Evolutionary conservation across 2,797 vertebrate species (phyloP).

Genomic region (Cuculus canorus): DNA sequence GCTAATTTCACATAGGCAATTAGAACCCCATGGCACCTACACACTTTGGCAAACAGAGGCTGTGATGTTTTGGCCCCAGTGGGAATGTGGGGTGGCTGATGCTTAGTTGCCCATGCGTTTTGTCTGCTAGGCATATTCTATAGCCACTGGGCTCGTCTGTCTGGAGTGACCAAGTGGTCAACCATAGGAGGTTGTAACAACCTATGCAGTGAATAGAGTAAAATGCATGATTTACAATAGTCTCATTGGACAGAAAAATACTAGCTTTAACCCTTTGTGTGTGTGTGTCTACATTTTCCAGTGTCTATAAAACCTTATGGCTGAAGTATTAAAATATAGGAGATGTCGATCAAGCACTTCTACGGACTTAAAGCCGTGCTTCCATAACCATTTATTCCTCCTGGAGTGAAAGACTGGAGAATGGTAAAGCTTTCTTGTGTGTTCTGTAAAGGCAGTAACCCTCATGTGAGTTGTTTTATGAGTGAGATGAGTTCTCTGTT

Average conservation of each 20-base stretch:
- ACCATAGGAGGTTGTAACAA: neutral
- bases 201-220: neutral
- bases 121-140: neutral
- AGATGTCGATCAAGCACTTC: neutral
- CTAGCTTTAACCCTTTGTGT: neutral
- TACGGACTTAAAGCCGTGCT: neutral
- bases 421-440: neutral
- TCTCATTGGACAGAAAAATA: neutral
- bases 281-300: neutral
- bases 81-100: neutral
- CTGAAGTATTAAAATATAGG: neutral
- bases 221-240: neutral
- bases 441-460: neutral
- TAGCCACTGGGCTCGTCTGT: neutral
- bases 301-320: neutral
- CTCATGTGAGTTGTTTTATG: neutral
- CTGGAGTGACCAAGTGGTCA: neutral
- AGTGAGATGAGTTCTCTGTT: accelerated
- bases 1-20: neutral
- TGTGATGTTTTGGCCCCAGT: neutral
- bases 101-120: neutral
- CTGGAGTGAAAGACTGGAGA: neutral
- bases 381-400: neutral
- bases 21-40: neutral
- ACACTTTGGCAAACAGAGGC: neutral